phyloP scores from a whole-genome alignment of 2,888 invertebrate species.

The Ectobius pallidus region DNA sequence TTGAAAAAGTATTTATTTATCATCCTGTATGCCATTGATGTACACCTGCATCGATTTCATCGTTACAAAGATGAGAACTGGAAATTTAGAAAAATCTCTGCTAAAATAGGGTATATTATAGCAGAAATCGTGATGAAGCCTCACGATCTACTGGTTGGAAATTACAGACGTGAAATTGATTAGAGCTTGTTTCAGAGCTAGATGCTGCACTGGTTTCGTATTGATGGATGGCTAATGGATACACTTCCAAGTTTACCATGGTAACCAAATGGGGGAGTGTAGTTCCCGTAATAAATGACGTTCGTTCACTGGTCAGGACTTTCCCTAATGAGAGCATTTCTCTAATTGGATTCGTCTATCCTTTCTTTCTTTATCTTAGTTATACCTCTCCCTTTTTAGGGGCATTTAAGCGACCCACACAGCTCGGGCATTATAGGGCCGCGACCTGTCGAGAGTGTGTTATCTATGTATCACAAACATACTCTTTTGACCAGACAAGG shows the following conservation, averaged over 20 bases:
- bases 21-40: conserved; percentile 1
- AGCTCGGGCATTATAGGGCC: too few species aligned
- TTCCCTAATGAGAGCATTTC: too few species aligned
- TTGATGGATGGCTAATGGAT: conserved; percentile 9
- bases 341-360: too few species aligned
- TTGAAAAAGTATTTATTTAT: too few species aligned
- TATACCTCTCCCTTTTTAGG: too few species aligned
- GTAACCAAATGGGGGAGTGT: neutral
- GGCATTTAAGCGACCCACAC: too few species aligned
- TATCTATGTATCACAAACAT: too few species aligned
- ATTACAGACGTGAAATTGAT: conserved; percentile 31
- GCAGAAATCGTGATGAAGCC: neutral
- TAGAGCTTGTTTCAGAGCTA: neutral
- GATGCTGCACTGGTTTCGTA: neutral
- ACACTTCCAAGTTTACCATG: neutral
- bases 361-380: too few species aligned
- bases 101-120: neutral
- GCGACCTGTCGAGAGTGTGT: too few species aligned
- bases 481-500: too few species aligned
- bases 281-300: too few species aligned
- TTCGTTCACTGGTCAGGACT: too few species aligned
- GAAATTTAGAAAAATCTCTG: neutral
- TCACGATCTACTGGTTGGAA: conserved; percentile 14
- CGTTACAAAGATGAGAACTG: conserved; percentile 6
- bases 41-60: conserved; percentile 24